Evolutionary conservation across 2,888 invertebrate genomes (phyloP).

Genomic region (Rutpela maculata): DNA sequence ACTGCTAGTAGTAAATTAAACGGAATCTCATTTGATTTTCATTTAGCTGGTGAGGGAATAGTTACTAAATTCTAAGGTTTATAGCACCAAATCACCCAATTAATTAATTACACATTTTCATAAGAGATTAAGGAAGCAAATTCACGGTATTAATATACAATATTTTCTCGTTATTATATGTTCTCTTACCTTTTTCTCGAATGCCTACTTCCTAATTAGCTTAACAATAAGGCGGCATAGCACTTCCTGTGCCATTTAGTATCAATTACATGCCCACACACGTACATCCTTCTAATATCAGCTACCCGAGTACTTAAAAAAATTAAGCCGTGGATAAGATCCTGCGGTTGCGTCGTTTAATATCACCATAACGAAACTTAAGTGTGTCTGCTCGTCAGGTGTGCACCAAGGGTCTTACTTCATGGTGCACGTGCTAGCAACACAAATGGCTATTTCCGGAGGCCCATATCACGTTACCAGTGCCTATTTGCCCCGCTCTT

Average conservation of each 20-base stretch:
- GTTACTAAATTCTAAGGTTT: too few species aligned
- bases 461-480: conserved; percentile 58
- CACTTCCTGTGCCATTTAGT: conserved; percentile 17
- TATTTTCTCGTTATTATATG: not conserved
- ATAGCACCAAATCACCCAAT: not conserved
- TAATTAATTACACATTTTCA: not conserved
- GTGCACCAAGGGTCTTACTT: conserved; percentile 54
- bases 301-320: conserved; percentile 26
- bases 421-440: conserved; percentile 63
- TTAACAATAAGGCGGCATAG: not conserved
- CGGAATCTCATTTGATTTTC: not conserved
- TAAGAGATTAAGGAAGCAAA: not conserved
- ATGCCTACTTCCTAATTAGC: not conserved
- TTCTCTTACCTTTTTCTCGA: not conserved
- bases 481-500: conserved; percentile 44
- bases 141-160: not conserved
- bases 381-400: conserved; percentile 59
- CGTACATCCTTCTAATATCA: conserved; percentile 46
- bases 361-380: conserved; percentile 31
- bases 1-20: too few species aligned
- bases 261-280: conserved; percentile 52
- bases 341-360: conserved; percentile 25
- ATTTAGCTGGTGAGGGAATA: not conserved
- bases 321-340: conserved; percentile 31
- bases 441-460: conserved; percentile 67